Evolutionary conservation across 2,797 vertebrate species (phyloP), one percentile per base, ranked within the genome.

Genomic region (Alcedo quadribrachys): DNA sequence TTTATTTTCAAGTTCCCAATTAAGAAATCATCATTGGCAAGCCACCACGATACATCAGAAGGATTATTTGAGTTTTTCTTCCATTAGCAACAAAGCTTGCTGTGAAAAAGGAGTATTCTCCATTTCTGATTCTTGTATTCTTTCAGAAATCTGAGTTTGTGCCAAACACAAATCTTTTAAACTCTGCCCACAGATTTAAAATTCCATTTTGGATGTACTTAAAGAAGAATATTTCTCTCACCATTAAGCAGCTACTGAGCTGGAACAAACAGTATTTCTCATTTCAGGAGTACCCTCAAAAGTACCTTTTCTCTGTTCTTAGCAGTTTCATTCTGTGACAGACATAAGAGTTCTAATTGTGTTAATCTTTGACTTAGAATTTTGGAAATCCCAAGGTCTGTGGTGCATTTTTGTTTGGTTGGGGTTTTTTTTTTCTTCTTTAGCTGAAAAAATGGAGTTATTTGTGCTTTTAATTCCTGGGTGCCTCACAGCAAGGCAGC

Each of bases 11-110:
- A 30, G 61, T 78, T 83, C 46, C 21, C 45, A 68, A 35, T 79
- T 79, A 45, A 81, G 73, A 60, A 91, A 35, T 70, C 14, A 66
- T 84, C 66, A 27, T 68, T 90, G 83, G 82, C 68, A 89, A 90
- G 55, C 61, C 16, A 69, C 65, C 61, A 27, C 0, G 6, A 86
- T 82, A 6, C 35, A 73, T 87, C 46, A 61, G 61, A 90, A 80
- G 15, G 55, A 68, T 50, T 17, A 37, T 89, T 82, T 85, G 75
- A 37, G 25, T 63, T 95, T 96, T 91, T 68, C 68, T 96, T 94
- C 73, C 32, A 30, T 89, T 91, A 90, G 48, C 70, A 84, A 8
- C 61, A 83, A 80, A 80, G 25, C 11, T 71, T 70, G 53, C 37
- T 77, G 57, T 77, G 57, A 45, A 57, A 89, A 77, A 19, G 6